Conservation (phyloP, 2,888 invertebrate genomes). For the Timema cristinae region DNA sequence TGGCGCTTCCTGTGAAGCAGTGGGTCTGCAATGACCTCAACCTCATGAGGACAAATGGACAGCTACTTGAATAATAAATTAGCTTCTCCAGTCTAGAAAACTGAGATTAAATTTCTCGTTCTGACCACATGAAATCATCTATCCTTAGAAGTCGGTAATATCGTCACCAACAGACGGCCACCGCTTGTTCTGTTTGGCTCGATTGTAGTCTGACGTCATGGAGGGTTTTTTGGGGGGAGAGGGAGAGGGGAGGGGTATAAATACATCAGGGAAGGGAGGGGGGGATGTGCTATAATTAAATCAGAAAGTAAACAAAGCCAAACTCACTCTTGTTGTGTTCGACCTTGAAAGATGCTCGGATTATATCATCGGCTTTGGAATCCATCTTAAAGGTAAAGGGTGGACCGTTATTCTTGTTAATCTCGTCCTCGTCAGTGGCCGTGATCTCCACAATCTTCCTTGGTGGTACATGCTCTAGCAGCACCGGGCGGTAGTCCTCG, state of each 20-base stretch:
- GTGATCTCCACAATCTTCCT: not conserved
- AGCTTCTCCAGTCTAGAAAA: too few relatives aligned
- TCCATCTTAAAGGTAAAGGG: conserved; percentile 51
- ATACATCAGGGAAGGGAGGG: too few relatives aligned
- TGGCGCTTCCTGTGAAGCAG: too few relatives aligned
- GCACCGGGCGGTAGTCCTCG: conserved; percentile 46
- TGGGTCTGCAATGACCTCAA: too few relatives aligned
- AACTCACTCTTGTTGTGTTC: conserved; percentile 50
- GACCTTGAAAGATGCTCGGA: conserved; percentile 50
- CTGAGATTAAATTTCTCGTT: too few relatives aligned
- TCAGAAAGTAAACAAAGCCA: not conserved
- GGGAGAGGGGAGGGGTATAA: too few relatives aligned
- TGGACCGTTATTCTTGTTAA: conserved; percentile 48
- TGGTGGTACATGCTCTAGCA: conserved; percentile 41
- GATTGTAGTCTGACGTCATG: not conserved
- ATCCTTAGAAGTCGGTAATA: not conserved
- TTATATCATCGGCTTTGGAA: conserved; percentile 47
- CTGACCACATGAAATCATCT: too few relatives aligned
- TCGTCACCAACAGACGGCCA: not conserved
- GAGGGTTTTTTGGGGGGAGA: too few relatives aligned
- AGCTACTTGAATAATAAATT: too few relatives aligned
- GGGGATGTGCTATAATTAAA: too few relatives aligned
- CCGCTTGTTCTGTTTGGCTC: too few relatives aligned
- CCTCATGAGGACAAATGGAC: too few relatives aligned
- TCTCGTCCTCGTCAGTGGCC: conserved; percentile 34